Conservation (phyloP, 2,888 invertebrate genomes). For the Clanis bilineata region DNA sequence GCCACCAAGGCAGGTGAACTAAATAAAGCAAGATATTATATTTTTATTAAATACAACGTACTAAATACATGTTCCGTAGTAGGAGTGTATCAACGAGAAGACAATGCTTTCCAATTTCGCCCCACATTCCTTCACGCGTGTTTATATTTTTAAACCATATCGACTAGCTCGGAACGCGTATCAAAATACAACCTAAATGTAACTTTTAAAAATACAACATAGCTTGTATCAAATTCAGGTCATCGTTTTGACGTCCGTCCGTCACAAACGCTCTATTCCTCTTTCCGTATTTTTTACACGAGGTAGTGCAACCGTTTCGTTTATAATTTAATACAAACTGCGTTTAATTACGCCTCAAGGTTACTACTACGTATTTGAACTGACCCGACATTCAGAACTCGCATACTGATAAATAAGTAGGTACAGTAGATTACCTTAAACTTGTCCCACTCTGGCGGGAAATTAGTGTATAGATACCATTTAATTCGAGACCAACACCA, state of each 20-base stretch:
- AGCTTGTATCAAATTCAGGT: slow-evolving; percentile 40
- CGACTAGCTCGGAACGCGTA: slow-evolving; percentile 36
- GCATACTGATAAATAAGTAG: neutral
- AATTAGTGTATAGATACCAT: neutral
- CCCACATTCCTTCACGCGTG: slow-evolving; percentile 61
- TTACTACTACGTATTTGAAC: neutral
- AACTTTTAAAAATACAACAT: slow-evolving; percentile 45
- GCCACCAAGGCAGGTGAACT: neutral
- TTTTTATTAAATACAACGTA: neutral
- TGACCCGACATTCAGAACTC: neutral
- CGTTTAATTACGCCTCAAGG: neutral
- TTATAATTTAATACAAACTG: neutral
- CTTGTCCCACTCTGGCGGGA: neutral
- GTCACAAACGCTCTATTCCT: slow-evolving; percentile 27
- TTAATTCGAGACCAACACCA: too few relatives aligned
- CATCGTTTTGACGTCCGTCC: slow-evolving; percentile 42
- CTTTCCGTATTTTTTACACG: neutral
- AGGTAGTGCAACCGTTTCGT: neutral
- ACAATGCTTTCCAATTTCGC: slow-evolving; percentile 58
- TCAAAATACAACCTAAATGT: slow-evolving; percentile 47
- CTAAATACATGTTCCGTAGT: neutral
- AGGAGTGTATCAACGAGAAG: slow-evolving; percentile 18
- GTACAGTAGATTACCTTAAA: neutral
- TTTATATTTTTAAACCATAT: slow-evolving; percentile 55
- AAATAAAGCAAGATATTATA: neutral